These are phyloP conservation scores for Anoura caudifer DNA, from an alignment of 2,113 vertebrate species.

Conservation along the genomic window DNA sequence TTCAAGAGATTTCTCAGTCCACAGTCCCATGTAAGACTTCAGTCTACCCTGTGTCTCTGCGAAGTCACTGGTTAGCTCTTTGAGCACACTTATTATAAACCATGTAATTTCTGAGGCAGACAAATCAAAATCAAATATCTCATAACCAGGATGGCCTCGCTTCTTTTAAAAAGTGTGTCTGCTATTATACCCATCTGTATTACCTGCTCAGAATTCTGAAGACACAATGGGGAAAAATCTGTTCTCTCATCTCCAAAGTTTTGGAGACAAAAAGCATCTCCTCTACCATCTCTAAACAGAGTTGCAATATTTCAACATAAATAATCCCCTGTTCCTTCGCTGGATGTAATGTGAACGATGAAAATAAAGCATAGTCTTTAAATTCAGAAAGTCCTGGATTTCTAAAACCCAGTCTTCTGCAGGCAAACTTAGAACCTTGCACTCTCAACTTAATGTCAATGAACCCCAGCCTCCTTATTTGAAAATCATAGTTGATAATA, in stretches of 20 bases:
- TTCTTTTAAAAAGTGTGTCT: not conserved
- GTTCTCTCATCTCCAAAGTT: not conserved
- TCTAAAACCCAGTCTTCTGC: not conserved
- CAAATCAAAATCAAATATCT: not conserved
- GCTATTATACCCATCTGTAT: not conserved
- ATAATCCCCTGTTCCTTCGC: not conserved
- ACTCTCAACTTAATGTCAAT: not conserved
- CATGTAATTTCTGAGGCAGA: not conserved
- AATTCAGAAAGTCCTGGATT: not conserved
- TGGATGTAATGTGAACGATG: not conserved
- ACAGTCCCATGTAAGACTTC: not conserved
- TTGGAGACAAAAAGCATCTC: not conserved
- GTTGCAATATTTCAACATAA: not conserved
- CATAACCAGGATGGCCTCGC: not conserved
- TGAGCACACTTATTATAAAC: not conserved
- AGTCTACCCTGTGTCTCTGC: not conserved
- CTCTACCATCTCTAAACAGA: not conserved
- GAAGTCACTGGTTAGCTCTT: slow-evolving; percentile 18
- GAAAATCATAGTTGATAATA: not conserved
- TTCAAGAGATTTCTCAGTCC: slow-evolving; percentile 21
- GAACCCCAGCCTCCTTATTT: not conserved
- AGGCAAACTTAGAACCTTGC: not conserved
- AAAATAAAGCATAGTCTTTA: not conserved
- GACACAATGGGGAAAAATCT: not conserved
- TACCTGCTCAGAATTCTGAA: not conserved